These are phyloP conservation scores for Lathronympha strigana DNA, from an alignment of 2,888 invertebrate genomes.

Conservation along the genomic window DNA sequence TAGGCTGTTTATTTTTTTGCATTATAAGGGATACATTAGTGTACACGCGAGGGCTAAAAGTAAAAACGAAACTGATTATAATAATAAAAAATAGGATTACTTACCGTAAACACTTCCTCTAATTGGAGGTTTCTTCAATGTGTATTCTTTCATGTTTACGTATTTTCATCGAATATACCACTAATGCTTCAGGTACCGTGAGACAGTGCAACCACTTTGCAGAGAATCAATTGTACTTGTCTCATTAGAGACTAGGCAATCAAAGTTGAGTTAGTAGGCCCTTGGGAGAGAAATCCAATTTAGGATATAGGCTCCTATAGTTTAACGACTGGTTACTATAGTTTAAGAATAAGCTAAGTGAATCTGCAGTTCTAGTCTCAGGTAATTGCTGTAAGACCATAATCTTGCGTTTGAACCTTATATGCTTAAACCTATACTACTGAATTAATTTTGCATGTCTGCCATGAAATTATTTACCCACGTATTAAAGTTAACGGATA, in stretches of 20 bases:
- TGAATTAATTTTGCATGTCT: no score
- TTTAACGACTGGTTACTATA: background rate
- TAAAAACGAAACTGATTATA: no score
- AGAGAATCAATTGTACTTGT: background rate
- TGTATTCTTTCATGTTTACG: background rate
- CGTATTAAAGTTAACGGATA: no score
- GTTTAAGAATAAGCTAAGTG: background rate
- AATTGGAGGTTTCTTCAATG: background rate
- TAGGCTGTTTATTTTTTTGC: no score
- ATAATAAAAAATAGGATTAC: no score
- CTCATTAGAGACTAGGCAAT: background rate
- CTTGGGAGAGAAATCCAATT: constrained; percentile 7
- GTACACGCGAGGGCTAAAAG: no score
- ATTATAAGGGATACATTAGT: no score
- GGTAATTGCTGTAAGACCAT: no score
- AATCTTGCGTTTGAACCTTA: no score
- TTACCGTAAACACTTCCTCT: background rate
- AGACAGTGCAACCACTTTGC: background rate
- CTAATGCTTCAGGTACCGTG: background rate
- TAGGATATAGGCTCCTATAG: background rate
- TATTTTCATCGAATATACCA: background rate
- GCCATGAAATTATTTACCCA: no score
- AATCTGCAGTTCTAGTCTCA: background rate
- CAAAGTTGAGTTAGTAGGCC: background rate
- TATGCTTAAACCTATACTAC: no score